phyloP scores from a whole-genome alignment of 2,797 vertebrate species.

The Fundulus diaphanus region DNA sequence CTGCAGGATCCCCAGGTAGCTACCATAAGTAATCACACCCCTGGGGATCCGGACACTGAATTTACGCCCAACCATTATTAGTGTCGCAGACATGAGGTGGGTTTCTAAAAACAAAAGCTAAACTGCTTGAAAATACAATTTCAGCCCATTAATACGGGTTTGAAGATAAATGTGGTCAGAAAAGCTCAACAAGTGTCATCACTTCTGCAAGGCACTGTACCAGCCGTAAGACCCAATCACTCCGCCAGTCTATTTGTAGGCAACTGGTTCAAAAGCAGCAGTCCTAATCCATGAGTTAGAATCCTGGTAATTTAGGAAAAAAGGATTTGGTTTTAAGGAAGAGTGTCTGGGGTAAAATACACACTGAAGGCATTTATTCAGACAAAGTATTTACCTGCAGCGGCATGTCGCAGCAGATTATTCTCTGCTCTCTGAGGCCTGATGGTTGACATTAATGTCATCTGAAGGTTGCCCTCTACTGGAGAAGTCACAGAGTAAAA shows the following conservation, averaged over 20 bases:
- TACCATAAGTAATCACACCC: too few species aligned
- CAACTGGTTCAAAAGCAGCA: constrained; percentile 3
- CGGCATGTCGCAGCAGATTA: constrained; percentile 10
- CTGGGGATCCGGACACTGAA: too few species aligned
- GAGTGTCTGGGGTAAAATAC: neutral
- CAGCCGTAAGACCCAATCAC: neutral
- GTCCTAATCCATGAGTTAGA: neutral
- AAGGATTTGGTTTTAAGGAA: neutral
- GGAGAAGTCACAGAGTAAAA: constrained; percentile 29
- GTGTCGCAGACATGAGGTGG: too few species aligned
- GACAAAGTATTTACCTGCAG: neutral
- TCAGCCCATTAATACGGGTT: neutral
- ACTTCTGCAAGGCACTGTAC: neutral
- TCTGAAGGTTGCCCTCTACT: constrained; percentile 41
- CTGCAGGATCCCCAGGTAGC: too few species aligned
- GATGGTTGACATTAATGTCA: constrained; percentile 37
- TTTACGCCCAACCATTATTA: too few species aligned
- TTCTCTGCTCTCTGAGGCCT: constrained; percentile 29
- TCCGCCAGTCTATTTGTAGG: neutral
- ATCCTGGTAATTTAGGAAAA: neutral
- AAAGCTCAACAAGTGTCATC: neutral
- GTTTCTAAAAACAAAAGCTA: too few species aligned
- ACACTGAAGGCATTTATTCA: neutral
- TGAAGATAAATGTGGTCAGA: neutral
- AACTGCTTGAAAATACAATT: neutral